Percentiles rank a stretch among this genome's conserved stretches.
phyloP scores from a whole-genome alignment of 2,797 vertebrate species.

The Choloepus didactylus region DNA sequence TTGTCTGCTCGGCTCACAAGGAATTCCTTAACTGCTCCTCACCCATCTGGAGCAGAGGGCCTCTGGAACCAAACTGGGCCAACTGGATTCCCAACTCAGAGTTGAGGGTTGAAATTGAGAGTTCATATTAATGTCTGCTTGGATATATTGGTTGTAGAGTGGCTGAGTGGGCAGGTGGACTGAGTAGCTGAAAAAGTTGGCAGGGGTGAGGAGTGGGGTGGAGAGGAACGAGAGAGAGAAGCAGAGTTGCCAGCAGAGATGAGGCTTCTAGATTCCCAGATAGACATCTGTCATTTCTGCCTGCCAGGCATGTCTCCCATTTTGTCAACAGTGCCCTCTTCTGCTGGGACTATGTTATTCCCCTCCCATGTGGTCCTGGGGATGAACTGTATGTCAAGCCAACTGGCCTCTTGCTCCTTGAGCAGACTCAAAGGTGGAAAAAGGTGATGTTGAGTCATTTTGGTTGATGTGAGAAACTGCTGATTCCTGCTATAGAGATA shows the following conservation, averaged over 20 bases:
- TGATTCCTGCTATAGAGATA: background rate
- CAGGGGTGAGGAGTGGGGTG: background rate
- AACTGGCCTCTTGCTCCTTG: background rate
- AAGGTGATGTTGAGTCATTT: background rate
- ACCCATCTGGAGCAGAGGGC: too few relatives aligned
- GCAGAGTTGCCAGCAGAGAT: background rate
- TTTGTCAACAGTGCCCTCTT: background rate
- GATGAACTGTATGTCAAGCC: background rate
- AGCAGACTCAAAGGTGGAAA: background rate
- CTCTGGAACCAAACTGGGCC: background rate
- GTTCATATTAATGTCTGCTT: background rate
- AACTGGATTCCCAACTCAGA: background rate
- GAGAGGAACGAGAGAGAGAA: background rate
- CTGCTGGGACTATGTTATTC: background rate
- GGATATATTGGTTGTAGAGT: background rate
- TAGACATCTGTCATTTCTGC: background rate
- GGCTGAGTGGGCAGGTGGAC: background rate
- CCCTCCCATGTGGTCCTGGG: background rate
- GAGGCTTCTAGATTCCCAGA: background rate
- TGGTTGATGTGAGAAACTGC: background rate
- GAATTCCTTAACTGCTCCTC: background rate
- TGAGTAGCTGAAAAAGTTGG: background rate
- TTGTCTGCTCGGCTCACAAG: background rate
- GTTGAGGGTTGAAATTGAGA: conserved; percentile 32
- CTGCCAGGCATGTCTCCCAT: background rate